Evolutionary conservation across 2,888 invertebrate species (phyloP).

Genomic region (Torymus texanus): DNA sequence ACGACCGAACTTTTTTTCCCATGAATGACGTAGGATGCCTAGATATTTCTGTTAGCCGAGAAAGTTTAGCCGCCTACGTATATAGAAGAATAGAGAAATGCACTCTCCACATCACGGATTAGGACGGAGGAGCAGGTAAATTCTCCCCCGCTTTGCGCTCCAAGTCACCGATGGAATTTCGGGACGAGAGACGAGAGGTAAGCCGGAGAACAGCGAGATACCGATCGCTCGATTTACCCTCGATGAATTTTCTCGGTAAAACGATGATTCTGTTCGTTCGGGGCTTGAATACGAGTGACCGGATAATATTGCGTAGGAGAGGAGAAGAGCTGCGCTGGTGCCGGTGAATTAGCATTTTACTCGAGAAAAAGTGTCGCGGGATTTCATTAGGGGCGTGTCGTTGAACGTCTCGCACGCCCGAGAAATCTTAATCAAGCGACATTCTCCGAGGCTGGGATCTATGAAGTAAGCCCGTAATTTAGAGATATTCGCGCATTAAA

Average conservation of each 20-base stretch:
- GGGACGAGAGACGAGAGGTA: neutral
- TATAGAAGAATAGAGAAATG: neutral
- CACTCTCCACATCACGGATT: neutral
- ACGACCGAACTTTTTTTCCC: slow-evolving; percentile 2
- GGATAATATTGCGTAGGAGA: neutral
- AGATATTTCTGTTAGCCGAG: too few species aligned
- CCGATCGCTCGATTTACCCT: slow-evolving; percentile 24
- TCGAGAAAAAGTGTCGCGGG: neutral
- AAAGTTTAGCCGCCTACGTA: neutral
- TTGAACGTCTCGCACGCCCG: neutral
- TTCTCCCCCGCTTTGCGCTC: neutral
- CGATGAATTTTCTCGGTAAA: neutral
- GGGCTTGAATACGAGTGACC: neutral
- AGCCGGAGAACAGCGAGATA: slow-evolving; percentile 1
- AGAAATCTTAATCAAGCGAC: too few species aligned
- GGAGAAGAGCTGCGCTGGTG: slow-evolving; percentile 2
- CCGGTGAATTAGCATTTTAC: slow-evolving; percentile 11
- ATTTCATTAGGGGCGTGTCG: neutral
- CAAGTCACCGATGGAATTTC: slow-evolving; percentile 19
- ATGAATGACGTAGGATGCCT: neutral
- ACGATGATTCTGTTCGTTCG: neutral
- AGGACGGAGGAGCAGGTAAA: neutral
- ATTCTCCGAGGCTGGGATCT: too few species aligned
- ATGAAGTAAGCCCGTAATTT: too few species aligned
- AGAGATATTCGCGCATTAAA: too few species aligned